phyloP scores from a whole-genome alignment of 2,888 invertebrate species.

The Caenorhabditis sp. region DNA sequence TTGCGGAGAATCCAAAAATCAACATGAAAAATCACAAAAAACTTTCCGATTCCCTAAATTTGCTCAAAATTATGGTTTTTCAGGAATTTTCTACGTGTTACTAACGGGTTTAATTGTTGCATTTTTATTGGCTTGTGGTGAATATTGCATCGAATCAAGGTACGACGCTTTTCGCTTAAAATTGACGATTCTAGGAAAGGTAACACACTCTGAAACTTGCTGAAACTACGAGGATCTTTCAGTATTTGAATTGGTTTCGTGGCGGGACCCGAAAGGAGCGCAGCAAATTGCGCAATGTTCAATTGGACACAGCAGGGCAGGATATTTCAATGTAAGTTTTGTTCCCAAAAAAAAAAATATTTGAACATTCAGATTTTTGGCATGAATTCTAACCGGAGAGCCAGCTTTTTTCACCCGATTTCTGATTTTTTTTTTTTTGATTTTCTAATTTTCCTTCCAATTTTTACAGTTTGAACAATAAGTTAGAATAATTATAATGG shows the following conservation, averaged over 20 bases:
- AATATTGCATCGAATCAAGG: conserved; percentile 64
- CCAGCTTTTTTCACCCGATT: too few relatives aligned
- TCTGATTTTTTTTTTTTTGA: conserved; percentile 1
- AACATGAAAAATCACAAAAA: too few relatives aligned
- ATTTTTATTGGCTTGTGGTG: conserved; percentile 60
- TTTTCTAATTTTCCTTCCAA: neutral
- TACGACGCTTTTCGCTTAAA: conserved; percentile 57
- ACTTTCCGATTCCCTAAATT: too few relatives aligned
- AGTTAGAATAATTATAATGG: conserved; percentile 42
- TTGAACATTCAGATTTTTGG: too few relatives aligned
- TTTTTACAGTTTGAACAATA: conserved; percentile 42
- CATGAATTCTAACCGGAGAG: too few relatives aligned
- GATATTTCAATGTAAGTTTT: conserved; percentile 37
- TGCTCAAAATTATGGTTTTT: too few relatives aligned
- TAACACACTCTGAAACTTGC: too few relatives aligned
- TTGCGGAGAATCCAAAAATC: too few relatives aligned
- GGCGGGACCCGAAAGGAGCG: conserved; percentile 13
- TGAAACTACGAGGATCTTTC: too few relatives aligned
- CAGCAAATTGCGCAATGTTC: conserved; percentile 53
- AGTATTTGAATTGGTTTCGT: conserved; percentile 56
- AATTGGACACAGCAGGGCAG: conserved; percentile 56
- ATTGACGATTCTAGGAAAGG: conserved; percentile 61
- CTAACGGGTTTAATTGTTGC: conserved; percentile 65
- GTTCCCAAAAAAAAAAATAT: too few relatives aligned
- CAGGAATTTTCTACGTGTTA: conserved; percentile 68